These are phyloP conservation scores for Diarsia brunnea DNA, from an alignment of 2,888 invertebrate species.

Conservation along the genomic window DNA sequence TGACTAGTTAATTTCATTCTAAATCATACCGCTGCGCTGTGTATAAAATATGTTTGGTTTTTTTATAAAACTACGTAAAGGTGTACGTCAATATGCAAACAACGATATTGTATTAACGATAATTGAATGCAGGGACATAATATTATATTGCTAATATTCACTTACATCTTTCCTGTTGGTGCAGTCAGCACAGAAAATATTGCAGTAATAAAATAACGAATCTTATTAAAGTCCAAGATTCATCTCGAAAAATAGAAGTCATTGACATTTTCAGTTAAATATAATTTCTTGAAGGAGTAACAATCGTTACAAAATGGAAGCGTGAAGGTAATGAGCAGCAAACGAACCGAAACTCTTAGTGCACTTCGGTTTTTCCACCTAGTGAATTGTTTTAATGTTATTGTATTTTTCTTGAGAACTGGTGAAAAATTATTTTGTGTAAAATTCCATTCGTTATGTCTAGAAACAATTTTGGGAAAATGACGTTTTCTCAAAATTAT, in stretches of 20 bases:
- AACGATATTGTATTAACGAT: slow-evolving; percentile 31
- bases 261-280: slow-evolving; percentile 20
- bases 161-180: slow-evolving; percentile 36
- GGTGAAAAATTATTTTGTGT: slow-evolving; percentile 4
- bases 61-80: slow-evolving; percentile 13
- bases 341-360: slow-evolving; percentile 34
- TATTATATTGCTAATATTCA: slow-evolving; percentile 22
- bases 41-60: slow-evolving; percentile 11
- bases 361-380: slow-evolving; percentile 33
- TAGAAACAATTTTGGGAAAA: slow-evolving; percentile 5
- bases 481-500: neutral
- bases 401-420: slow-evolving; percentile 37
- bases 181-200: slow-evolving; percentile 2
- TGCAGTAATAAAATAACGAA: neutral
- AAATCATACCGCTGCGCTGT: slow-evolving; percentile 17
- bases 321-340: slow-evolving; percentile 42
- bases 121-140: slow-evolving; percentile 40
- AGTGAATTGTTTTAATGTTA: slow-evolving; percentile 2
- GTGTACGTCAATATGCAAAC: slow-evolving; percentile 15
- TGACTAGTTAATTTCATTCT: slow-evolving; percentile 51
- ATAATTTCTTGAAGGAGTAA: slow-evolving; percentile 22
- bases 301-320: slow-evolving; percentile 40
- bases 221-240: slow-evolving; percentile 1
- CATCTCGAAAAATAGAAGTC: slow-evolving; percentile 6
- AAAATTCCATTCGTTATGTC: slow-evolving; percentile 4